These are phyloP conservation scores for Nasua narica DNA, from an alignment of 2,797 vertebrate genomes.

Conservation along the genomic window DNA sequence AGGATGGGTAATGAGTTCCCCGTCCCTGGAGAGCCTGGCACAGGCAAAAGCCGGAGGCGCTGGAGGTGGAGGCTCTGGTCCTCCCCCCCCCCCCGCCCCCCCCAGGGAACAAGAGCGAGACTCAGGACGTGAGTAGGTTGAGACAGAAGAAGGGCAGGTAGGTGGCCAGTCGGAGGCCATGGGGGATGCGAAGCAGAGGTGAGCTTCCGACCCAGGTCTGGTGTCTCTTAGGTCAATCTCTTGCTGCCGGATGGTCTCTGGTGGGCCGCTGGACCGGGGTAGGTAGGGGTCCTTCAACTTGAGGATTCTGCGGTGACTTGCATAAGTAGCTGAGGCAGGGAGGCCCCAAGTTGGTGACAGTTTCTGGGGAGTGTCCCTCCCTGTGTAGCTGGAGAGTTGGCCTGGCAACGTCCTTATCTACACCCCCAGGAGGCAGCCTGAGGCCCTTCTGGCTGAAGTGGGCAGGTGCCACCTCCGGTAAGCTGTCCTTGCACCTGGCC, in stretches of 20 bases:
- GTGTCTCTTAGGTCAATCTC: accelerated
- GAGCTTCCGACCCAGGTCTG: accelerated
- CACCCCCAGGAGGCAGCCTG: neutral
- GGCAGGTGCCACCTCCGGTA: neutral
- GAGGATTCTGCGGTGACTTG: no score
- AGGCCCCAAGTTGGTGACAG: neutral
- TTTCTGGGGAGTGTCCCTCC: neutral
- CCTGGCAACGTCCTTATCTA: accelerated
- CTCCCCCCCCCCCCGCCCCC: accelerated
- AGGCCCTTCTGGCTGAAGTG: accelerated
- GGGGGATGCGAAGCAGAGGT: accelerated
- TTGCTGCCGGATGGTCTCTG: accelerated
- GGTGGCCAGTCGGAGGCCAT: accelerated
- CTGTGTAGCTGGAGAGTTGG: accelerated
- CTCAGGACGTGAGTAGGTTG: no score
- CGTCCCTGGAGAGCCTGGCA: accelerated
- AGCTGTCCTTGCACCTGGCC: neutral
- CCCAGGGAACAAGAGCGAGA: neutral
- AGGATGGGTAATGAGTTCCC: neutral
- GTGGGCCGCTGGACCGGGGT: accelerated
- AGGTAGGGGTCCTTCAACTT: accelerated
- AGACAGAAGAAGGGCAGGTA: accelerated
- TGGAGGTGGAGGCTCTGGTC: neutral
- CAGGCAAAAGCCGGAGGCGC: no score
- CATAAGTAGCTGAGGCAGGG: accelerated